phyloP scores from a whole-genome alignment of 2,797 vertebrate genomes.

The Enteromius fasciolatus region DNA sequence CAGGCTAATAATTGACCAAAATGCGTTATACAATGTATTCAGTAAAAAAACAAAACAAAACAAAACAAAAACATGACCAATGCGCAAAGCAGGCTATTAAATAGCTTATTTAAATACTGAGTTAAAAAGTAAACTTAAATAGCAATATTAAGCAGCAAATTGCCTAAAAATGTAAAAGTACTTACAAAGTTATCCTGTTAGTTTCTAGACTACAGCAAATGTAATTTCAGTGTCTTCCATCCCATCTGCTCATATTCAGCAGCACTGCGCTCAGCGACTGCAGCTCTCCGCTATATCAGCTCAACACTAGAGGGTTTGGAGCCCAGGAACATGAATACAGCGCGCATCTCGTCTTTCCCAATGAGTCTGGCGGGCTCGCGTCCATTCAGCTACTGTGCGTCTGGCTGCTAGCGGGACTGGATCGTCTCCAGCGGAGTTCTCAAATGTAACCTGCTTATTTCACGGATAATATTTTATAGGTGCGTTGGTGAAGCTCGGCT shows the following conservation, averaged over 20 bases:
- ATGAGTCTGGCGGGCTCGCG: conserved; percentile 26
- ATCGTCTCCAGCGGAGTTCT: conserved; percentile 42
- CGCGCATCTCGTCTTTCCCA: conserved; percentile 73
- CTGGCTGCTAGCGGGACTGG: conserved; percentile 45
- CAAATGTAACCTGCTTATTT: conserved; percentile 17
- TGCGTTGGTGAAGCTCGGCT: conserved; percentile 8
- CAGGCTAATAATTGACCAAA: neutral
- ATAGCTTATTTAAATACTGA: neutral
- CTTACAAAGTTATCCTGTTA: conserved; percentile 13
- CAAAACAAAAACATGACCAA: neutral
- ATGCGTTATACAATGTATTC: neutral
- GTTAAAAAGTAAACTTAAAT: neutral
- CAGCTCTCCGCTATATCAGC: conserved; percentile 71
- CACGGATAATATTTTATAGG: conserved; percentile 34
- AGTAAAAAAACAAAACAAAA: too few relatives aligned
- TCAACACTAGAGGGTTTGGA: conserved; percentile 54
- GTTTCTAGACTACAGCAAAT: neutral
- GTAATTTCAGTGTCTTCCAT: conserved; percentile 5
- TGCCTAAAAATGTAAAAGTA: conserved; percentile 9
- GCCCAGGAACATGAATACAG: conserved; percentile 76
- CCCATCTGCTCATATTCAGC: conserved; percentile 36
- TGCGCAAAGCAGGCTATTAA: too few relatives aligned
- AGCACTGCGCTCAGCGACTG: conserved; percentile 26
- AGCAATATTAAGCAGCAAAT: neutral
- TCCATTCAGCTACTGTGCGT: conserved; percentile 41